Evolutionary conservation across 2,113 vertebrate genomes (phyloP), one percentile per base, ranked within the genome.

Genomic region (Lonchura striata): DNA sequence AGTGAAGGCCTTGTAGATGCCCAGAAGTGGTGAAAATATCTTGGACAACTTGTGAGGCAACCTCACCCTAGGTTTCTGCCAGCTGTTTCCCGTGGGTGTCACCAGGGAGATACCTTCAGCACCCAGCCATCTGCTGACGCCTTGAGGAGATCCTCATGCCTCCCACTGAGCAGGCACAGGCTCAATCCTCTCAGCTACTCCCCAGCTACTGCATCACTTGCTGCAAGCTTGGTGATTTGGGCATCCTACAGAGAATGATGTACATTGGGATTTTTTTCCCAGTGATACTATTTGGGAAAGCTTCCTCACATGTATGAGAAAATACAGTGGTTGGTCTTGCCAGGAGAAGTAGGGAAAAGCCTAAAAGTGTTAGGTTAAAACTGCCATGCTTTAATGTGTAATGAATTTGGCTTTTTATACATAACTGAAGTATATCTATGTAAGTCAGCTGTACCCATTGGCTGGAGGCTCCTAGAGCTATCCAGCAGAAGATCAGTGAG

Each of bases 361-460:
- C 71, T 86, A 33, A 35, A 93, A 85, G 71, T 77, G 87, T 70
- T 90, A 71, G 37, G 74, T 80, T 42, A 35, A 75, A 86, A 46
- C 30, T 93, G 31, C 47, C 12, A 18, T 63, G 35, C 30, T 81
- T 92, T 59, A 59, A 64, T 39, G 23, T 80, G 27, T 61, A 61
- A 87, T 65, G 57, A 91, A 61, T 79, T 79, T 89, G n/a, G 33
- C 82, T 82, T 96, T 81, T 97, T 90, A 82, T 80, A 64, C n/a
- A 2, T 46, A 76, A 81, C 37, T 57, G n/a, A 69, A 82, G 44
- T 76, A 9, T 41, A 47, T 54, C 10, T 50, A 1, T 82, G 8
- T 22, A 71, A 83, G 15, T 81, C 18, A 35, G 24, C 33, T 1
- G 0, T 37, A 47, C 50, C 25, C 2, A 1, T 52, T 15, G 30